phyloP scores from a whole-genome alignment of 2,888 invertebrate genomes.

The Steinernema hermaphroditum region DNA sequence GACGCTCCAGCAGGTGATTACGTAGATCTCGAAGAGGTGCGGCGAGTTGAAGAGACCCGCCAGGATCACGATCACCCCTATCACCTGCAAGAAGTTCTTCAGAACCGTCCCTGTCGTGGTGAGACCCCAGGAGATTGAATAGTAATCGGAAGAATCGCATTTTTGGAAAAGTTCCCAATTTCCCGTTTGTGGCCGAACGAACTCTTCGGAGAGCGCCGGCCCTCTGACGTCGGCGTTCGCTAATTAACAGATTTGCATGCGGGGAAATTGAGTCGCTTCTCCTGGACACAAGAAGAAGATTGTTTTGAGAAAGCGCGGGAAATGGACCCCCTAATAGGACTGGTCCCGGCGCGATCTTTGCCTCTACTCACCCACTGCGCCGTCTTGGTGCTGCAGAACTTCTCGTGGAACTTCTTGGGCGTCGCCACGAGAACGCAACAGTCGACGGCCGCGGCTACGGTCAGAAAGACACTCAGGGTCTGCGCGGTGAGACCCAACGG shows the following conservation, averaged over 20 bases:
- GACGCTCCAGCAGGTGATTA: conserved; percentile 60
- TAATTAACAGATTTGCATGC: conserved; percentile 28
- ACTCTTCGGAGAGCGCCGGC: background rate
- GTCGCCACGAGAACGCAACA: conserved; percentile 56
- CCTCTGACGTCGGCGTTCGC: conserved; percentile 9
- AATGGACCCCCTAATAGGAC: no score
- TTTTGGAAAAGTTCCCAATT: conserved; percentile 11
- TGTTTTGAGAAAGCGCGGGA: no score
- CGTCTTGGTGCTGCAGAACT: conserved; percentile 53
- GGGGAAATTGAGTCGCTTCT: conserved; percentile 12
- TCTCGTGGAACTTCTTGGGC: conserved; percentile 45
- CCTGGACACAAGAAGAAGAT: background rate
- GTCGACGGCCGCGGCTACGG: conserved; percentile 61
- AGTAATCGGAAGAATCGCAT: conserved; percentile 11
- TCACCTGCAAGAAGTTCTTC: conserved; percentile 41
- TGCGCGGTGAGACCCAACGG: conserved; percentile 53
- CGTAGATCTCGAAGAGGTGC: conserved; percentile 63
- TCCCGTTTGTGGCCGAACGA: conserved; percentile 2
- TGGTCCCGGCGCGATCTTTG: no score
- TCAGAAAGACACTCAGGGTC: conserved; percentile 55
- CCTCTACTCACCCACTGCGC: conserved; percentile 41
- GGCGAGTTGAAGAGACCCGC: conserved; percentile 58
- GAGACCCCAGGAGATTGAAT: no score
- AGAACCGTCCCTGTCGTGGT: no score
- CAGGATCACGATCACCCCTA: conserved; percentile 43